Percentiles rank a stretch among this genome's conserved stretches.
Conservation (phyloP, 2,797 vertebrate genomes). For the Phalanger gymnotis region DNA sequence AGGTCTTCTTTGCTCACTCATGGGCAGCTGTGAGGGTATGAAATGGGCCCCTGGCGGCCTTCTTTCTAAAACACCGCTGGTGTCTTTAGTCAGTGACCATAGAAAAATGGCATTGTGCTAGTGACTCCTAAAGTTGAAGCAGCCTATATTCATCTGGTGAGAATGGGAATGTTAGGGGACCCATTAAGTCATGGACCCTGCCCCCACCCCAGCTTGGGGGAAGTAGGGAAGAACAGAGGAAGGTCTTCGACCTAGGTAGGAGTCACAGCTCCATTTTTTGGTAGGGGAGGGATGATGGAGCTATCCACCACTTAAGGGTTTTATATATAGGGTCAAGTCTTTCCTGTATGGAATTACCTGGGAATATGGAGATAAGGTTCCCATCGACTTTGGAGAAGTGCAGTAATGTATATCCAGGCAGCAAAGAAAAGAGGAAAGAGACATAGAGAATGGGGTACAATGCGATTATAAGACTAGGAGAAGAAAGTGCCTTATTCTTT, state of each 20-base stretch:
- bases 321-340: background rate
- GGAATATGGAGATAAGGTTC: conserved; percentile 94
- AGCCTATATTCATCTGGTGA: background rate
- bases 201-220: background rate
- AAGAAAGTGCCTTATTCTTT: background rate
- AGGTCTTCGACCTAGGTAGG: background rate
- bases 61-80: background rate
- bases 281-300: background rate
- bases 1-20: background rate
- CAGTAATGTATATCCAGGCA: conserved; percentile 62
- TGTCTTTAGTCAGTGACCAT: background rate
- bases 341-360: conserved; percentile 86
- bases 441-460: conserved; percentile 61
- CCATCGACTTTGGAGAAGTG: conserved; percentile 88
- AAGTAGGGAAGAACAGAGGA: background rate
- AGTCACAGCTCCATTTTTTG: background rate
- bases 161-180: background rate
- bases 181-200: background rate
- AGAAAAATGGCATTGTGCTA: background rate
- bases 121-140: background rate
- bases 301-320: background rate
- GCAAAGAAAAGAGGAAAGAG: conserved; percentile 49
- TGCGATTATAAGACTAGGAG: conserved; percentile 9
- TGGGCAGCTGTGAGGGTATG: background rate
- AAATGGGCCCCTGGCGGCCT: background rate